A percentile compares a stretch with the other conserved stretches of the same genome.
Evolutionary conservation across 2,113 vertebrate genomes (phyloP).

Genomic region (Forbesichthys agassizii): DNA sequence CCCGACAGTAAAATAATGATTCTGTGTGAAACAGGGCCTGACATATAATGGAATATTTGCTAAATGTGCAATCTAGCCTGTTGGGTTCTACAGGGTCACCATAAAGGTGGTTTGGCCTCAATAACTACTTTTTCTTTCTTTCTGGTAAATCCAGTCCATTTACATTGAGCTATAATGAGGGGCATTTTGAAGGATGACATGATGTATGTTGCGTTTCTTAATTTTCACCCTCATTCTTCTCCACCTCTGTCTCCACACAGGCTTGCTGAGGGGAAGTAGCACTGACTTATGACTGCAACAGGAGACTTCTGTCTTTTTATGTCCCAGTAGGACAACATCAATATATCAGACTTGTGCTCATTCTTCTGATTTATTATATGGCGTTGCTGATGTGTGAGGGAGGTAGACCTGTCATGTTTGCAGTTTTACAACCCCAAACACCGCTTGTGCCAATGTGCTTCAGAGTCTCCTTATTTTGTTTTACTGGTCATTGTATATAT

Average conservation of each 20-base stretch:
- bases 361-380: conserved; percentile 39
- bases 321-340: conserved; percentile 40
- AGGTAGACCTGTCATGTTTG: conserved; percentile 25
- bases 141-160: neutral
- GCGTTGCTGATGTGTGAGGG: conserved; percentile 28
- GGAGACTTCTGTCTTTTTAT: conserved; percentile 39
- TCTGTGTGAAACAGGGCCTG: no score
- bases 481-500: conserved; percentile 13
- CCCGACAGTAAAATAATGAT: no score
- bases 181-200: conserved; percentile 38
- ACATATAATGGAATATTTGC: no score
- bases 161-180: conserved; percentile 29
- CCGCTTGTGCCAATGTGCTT: conserved; percentile 29
- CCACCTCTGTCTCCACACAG: conserved; percentile 12
- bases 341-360: conserved; percentile 33
- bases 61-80: no score
- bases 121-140: no score
- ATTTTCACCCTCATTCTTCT: conserved; percentile 35
- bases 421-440: conserved; percentile 22
- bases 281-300: conserved; percentile 39
- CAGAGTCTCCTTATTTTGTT: neutral
- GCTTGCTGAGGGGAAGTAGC: conserved; percentile 10
- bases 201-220: conserved; percentile 50
- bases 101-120: no score
- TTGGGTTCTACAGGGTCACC: no score